Conservation (phyloP, 2,888 invertebrate species). For the Abscondita cerata region DNA sequence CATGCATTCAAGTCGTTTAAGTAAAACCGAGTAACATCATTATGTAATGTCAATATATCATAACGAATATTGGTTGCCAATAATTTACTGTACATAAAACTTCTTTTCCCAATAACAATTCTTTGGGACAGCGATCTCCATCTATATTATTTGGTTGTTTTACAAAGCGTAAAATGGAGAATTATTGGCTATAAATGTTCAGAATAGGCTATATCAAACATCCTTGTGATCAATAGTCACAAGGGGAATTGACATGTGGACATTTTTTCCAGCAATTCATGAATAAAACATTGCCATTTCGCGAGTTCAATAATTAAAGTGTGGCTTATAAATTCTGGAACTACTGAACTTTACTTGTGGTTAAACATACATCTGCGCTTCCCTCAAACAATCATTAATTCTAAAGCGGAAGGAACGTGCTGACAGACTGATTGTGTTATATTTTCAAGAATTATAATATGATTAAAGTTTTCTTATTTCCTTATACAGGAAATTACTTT, state of each 20-base stretch:
- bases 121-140: conserved; percentile 15
- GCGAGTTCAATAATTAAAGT: conserved; percentile 14
- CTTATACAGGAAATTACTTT: conserved; percentile 4
- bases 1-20: conserved; percentile 7
- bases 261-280: conserved; percentile 8
- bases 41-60: conserved; percentile 5
- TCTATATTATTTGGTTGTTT: conserved; percentile 29
- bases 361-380: conserved; percentile 21
- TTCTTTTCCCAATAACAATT: conserved; percentile 9
- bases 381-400: conserved; percentile 19
- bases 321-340: conserved; percentile 17
- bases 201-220: conserved; percentile 16
- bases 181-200: conserved; percentile 28
- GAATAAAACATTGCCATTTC: conserved; percentile 7
- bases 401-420: conserved; percentile 10
- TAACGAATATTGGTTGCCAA: conserved; percentile 24
- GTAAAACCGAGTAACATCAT: not conserved
- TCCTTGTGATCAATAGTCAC: conserved; percentile 17
- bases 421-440: conserved; percentile 8
- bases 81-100: conserved; percentile 28
- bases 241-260: conserved; percentile 10
- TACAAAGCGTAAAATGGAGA: conserved; percentile 29
- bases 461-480: conserved; percentile 11
- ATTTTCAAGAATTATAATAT: conserved; percentile 4
- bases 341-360: conserved; percentile 13